Base-by-base conservation (phyloP, 2,113 vertebrate species). In the Coreoperca whiteheadi region DNA sequence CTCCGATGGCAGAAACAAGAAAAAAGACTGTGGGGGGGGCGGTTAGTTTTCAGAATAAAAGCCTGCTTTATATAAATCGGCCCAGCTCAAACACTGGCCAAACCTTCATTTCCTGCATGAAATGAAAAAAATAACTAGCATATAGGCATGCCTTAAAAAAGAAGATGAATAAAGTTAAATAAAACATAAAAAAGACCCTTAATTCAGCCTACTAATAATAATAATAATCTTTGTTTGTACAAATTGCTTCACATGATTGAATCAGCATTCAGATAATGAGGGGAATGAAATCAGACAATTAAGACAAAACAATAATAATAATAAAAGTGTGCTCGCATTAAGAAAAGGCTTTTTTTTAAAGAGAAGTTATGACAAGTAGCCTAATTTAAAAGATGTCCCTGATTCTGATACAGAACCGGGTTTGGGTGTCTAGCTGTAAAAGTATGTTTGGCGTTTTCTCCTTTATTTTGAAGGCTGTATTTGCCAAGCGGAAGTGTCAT, bases 41-140 rank as follows among this genome's bases (percentile, higher is more conserved):
- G 4, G 32, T 5, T 18, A 2, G 57, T 66, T 87, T 84, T 59
- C 87, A 87, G 1, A 92, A 82, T 89, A 89, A 92, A 86, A 51
- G 67, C 59, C 6, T 18, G 6, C 7, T 25, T 10, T 67, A 2
- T 21, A 6, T 25, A 16, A 39, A 23, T 3, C 20, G 2, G 4
- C 46, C 61, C 53, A 4, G 3, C 1, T 59, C 4, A 39, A 25
- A 39, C 16, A 39, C 18, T 12, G 32, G 15, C 48, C 23, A 61
- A 28, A 66, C 8, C 25, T 32, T 68, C 4, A 50, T 32, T 70
- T 70, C 51, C 14, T 9, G 1, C 15, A 9, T 25, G 10, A 16
- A 32, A 67, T n/a, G 1, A 11, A 43, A 4, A 11, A 43, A 4
- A 28, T 8, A 39, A 21, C 10, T 43, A 18, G 1, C 10, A 53